These are phyloP conservation scores for Otus sunia DNA, from an alignment of 2,113 vertebrate genomes.

Conservation along the genomic window DNA sequence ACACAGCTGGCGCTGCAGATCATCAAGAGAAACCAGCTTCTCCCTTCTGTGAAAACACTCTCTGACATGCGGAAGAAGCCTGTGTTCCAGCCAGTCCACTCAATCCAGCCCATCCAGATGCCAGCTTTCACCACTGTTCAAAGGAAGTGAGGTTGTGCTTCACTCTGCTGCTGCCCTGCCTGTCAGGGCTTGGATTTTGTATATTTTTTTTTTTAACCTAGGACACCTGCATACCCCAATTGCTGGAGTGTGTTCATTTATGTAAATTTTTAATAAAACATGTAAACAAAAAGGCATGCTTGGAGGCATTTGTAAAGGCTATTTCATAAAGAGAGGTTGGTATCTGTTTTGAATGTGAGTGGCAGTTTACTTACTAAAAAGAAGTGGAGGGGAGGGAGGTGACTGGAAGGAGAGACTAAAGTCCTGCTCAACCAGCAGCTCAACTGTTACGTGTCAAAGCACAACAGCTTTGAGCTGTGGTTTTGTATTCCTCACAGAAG, in stretches of 20 bases:
- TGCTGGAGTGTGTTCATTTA: conserved; percentile 55
- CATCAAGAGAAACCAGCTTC: conserved; percentile 97
- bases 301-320: background rate
- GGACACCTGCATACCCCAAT: conserved; percentile 43
- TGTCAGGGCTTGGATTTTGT: conserved; percentile 16
- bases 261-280: conserved; percentile 66
- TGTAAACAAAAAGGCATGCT: background rate
- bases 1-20: conserved; percentile 98
- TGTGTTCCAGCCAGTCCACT: conserved; percentile 78
- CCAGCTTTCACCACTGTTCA: conserved; percentile 90
- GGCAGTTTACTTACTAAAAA: background rate
- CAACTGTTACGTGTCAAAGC: background rate
- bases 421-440: background rate
- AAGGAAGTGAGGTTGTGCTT: conserved; percentile 82
- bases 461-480: too few species aligned
- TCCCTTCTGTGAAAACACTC: conserved; percentile 83
- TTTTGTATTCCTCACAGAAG: background rate
- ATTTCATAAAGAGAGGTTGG: background rate
- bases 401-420: background rate
- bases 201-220: conserved; percentile 56
- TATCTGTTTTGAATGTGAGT: background rate
- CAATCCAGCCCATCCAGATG: conserved; percentile 87
- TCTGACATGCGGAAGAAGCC: conserved; percentile 88
- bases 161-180: conserved; percentile 1
- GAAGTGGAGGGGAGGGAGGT: background rate